phyloP scores from a whole-genome alignment of 1,140 invertebrate genomes.

The Acromyrmex charruanus region DNA sequence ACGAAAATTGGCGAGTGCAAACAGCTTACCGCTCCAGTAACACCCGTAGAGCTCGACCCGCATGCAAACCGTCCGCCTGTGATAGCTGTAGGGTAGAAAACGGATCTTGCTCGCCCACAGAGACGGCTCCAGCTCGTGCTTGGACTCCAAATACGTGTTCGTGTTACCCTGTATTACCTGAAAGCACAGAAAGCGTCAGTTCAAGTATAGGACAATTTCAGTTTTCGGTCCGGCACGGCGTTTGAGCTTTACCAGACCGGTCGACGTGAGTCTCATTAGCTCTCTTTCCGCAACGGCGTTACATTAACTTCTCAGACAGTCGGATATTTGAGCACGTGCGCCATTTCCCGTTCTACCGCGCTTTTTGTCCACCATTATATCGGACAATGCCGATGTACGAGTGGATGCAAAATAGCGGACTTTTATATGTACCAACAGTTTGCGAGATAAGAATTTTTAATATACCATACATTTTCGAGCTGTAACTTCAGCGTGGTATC shows the following conservation, averaged over 20 bases:
- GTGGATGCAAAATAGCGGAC: constrained; percentile 11
- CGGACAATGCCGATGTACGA: constrained; percentile 31
- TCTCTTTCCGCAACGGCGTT: constrained; percentile 46
- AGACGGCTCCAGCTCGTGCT: constrained; percentile 91
- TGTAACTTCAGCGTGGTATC: background rate
- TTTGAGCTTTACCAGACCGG: constrained; percentile 57
- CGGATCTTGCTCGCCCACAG: constrained; percentile 91
- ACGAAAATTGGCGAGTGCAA: constrained; percentile 77
- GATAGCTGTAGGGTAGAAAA: constrained; percentile 91
- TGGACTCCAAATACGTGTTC: constrained; percentile 95
- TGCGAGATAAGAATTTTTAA: constrained; percentile 32
- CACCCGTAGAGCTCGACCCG: constrained; percentile 93
- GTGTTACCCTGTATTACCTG: constrained; percentile 95
- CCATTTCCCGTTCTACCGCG: background rate
- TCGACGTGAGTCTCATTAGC: constrained; percentile 59
- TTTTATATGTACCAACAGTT: background rate
- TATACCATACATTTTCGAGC: background rate
- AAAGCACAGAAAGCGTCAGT: constrained; percentile 78
- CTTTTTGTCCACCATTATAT: background rate
- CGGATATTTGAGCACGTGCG: constrained; percentile 47
- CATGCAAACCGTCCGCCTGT: constrained; percentile 92
- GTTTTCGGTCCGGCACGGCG: constrained; percentile 36
- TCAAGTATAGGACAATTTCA: constrained; percentile 66
- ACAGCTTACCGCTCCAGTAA: constrained; percentile 89
- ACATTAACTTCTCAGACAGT: constrained; percentile 31